Evolutionary conservation across 2,113 vertebrate genomes (phyloP), one percentile per base, ranked within the genome.

Genomic region (Polypterus bichir): DNA sequence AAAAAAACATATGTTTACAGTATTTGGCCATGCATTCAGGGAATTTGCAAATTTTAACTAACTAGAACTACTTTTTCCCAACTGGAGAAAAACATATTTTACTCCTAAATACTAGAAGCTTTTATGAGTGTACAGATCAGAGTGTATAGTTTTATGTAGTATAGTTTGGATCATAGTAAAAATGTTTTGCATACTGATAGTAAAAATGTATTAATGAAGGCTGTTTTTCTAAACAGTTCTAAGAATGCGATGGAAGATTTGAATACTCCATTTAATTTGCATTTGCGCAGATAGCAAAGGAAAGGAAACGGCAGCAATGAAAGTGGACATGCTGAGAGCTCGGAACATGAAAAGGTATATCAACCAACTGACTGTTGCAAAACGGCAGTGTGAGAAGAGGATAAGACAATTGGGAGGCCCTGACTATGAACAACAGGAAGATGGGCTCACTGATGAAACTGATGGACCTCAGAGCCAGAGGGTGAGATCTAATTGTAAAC

Each of bases 321-420:
- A 99, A 71, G 94, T 92, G 7, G 94, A 99, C 70, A 79, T 98
- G 49, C 85, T 99, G 66, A 84, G 96, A 65, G 92, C 96, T 70
- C 84, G 96, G 65, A 94, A 99, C 64, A 93, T 95, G 92, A 99
- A 99, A 70, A 88, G 96, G 63, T 99, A 99, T 46, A 99, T 98
- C 75, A 99, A 99, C 76, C 96, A 99, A 69, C 85, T 99, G 69
- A 97, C 94, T 0, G 92, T 99, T 68, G 96, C 96, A n/a, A 99
- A 97, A 87, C 98, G 97, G 75, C 94, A 95, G 54, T 95, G 94
- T 44, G 96, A 99, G 81, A 99, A 99, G 73, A 81, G 94, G 57
- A 97, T 99, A 70, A 82, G 89, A 44, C 71, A 87, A 3, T 79
- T 99, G 5, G 94, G 94, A 5, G 96, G 96, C 3, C 94, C 92